Percentiles rank a stretch among this genome's conserved stretches.
Conservation (phyloP, 2,888 invertebrate species). For the Chesias legatella region DNA sequence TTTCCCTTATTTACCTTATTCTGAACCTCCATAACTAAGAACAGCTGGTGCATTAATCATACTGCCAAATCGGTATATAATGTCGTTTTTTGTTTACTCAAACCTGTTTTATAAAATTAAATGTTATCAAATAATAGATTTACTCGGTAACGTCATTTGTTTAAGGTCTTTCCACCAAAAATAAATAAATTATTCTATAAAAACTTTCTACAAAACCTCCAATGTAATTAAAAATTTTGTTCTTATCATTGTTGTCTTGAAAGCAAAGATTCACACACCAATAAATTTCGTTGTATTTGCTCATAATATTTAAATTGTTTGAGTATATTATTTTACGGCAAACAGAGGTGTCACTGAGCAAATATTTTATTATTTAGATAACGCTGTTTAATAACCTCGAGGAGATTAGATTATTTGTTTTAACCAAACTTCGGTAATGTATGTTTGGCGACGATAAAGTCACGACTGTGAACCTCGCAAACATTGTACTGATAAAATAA, state of each 20-base stretch:
- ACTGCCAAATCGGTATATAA: constrained; percentile 45
- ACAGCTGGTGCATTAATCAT: constrained; percentile 53
- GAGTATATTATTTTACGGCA: constrained; percentile 59
- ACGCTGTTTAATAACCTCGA: constrained; percentile 63
- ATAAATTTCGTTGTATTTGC: constrained; percentile 68
- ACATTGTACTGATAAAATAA: constrained; percentile 47
- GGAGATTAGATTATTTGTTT: constrained; percentile 61
- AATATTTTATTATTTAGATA: constrained; percentile 69
- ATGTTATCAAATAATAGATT: constrained; percentile 7
- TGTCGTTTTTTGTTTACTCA: constrained; percentile 23
- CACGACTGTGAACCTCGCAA: constrained; percentile 35
- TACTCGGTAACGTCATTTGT: background rate
- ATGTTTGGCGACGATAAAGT: constrained; percentile 43
- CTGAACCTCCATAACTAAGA: constrained; percentile 47
- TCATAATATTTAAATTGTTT: constrained; percentile 52
- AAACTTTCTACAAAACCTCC: constrained; percentile 23
- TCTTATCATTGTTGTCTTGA: no score
- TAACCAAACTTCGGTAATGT: constrained; percentile 40
- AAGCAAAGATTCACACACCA: constrained; percentile 45
- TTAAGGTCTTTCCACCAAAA: background rate
- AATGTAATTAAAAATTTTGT: constrained; percentile 30
- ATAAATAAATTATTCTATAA: background rate
- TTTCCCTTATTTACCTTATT: constrained; percentile 44
- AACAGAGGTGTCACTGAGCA: constrained; percentile 63
- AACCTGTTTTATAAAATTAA: constrained; percentile 23